A percentile compares a stretch with the other conserved stretches of the same genome.
Evolutionary conservation across 2,113 vertebrate species (phyloP).

Genomic region (Sula dactylatra): DNA sequence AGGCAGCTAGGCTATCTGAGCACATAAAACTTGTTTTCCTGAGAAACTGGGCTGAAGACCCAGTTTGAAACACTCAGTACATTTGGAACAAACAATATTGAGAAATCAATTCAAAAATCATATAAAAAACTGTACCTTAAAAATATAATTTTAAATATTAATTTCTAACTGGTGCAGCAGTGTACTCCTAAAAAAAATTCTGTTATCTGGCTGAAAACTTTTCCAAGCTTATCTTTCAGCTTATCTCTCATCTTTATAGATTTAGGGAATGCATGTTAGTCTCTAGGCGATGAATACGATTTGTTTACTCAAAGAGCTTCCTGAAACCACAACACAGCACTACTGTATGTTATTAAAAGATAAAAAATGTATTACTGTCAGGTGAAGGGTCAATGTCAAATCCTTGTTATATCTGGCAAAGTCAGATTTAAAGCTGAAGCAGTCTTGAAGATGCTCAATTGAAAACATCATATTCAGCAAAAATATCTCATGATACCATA

Average conservation of each 20-base stretch:
- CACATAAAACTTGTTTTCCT: neutral
- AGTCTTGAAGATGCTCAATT: neutral
- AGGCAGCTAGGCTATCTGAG: neutral
- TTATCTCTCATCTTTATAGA: slow-evolving; percentile 30
- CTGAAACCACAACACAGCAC: neutral
- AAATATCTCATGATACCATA: neutral
- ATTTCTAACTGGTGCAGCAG: neutral
- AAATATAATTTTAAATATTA: neutral
- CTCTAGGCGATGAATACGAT: neutral
- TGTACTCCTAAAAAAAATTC: neutral
- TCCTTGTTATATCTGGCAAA: slow-evolving; percentile 13
- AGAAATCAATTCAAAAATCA: neutral
- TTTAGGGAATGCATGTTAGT: neutral
- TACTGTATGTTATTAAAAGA: slow-evolving; percentile 52
- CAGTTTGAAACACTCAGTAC: neutral
- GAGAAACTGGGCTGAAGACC: neutral
- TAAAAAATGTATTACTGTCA: slow-evolving; percentile 60
- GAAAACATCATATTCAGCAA: slow-evolving; percentile 23
- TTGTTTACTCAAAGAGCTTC: slow-evolving; percentile 55
- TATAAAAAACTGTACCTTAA: neutral
- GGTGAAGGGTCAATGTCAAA: slow-evolving; percentile 47
- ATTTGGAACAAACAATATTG: neutral
- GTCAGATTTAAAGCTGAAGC: slow-evolving; percentile 28
- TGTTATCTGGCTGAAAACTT: neutral
- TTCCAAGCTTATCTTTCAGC: neutral